Base-by-base conservation (phyloP, 2,113 vertebrate genomes). In the Colaptes auratus region DNA sequence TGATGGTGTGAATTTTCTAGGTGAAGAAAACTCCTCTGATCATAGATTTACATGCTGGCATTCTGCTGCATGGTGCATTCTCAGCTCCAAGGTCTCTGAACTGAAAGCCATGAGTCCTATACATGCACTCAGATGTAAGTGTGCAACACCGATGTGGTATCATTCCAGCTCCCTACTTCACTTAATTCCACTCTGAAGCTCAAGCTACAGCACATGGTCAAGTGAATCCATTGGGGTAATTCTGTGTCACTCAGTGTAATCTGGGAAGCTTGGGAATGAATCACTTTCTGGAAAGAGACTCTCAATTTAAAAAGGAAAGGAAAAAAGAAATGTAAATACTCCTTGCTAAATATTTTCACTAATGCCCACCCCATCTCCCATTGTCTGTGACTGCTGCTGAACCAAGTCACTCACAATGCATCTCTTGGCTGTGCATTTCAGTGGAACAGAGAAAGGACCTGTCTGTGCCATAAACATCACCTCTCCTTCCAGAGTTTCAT, bases 381-480 rank as follows among this genome's bases (percentile, higher is more conserved):
- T 67, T 58, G 77, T 66, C 60, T 52, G 5, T 23, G 18, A 15
- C 58, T 66, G 12, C 11, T 28, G 46, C 50, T 48, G 52, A 64
- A 15, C 6, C 3, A 21, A 33, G 46, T 59, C 27, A 97, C 98
- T 98, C 88, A 99, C 99, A 15, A 97, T 91, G 93, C 98, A 99
- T 78, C 97, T 98, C 97, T 99, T 99, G 23, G 92, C 97, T 70
- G 98, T 98, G 61, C 99, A 99, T 89, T 97, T 98, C 86, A 99
- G 36, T 2, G 98, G 98, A 33, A 99, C 96, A 42, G 98, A 98
- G 93, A 99, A 99, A 24, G 92, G 20, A 25, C 98, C 98, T 3
- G 96, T 97, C 72, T 98, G 97, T 52, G 99, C 98, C 91, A 96
- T 83, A 91, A 99, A 99, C 15, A 96, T 96, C 74, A 99, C 58